Conservation (phyloP, 2,888 invertebrate genomes). For the Hybos culiciformis region DNA sequence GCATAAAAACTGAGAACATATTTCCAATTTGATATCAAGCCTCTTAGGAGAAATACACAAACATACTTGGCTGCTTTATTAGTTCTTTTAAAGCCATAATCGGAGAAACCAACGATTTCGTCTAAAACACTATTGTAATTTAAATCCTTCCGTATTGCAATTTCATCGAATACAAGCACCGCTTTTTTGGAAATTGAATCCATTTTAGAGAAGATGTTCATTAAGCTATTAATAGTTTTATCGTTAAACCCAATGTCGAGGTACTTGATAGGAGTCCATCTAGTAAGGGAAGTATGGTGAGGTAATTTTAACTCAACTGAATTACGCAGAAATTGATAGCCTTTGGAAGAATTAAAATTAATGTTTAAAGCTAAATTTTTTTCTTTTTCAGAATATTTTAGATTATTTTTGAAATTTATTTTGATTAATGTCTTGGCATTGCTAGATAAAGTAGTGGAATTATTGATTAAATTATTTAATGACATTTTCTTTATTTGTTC, state of each 20-base stretch:
- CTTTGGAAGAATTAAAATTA: background rate
- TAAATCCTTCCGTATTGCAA: too few species aligned
- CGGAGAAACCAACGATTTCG: background rate
- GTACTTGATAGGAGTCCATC: background rate
- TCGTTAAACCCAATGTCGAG: background rate
- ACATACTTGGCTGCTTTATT: background rate
- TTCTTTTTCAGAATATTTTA: too few species aligned
- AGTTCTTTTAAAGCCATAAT: background rate
- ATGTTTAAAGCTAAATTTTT: too few species aligned
- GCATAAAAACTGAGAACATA: background rate
- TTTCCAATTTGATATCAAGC: background rate
- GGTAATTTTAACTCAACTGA: too few species aligned
- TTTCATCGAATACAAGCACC: too few species aligned
- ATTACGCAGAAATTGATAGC: background rate
- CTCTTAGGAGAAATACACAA: background rate
- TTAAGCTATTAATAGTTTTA: background rate
- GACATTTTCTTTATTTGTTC: too few species aligned
- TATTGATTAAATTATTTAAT: too few species aligned
- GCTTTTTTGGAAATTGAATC: too few species aligned
- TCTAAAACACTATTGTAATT: too few species aligned
- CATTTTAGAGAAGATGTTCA: background rate
- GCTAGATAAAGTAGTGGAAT: too few species aligned
- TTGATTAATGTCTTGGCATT: too few species aligned
- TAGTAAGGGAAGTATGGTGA: background rate
- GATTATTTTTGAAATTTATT: background rate